Base-by-base conservation (phyloP, 2,797 vertebrate genomes). In the Parambassis ranga region DNA sequence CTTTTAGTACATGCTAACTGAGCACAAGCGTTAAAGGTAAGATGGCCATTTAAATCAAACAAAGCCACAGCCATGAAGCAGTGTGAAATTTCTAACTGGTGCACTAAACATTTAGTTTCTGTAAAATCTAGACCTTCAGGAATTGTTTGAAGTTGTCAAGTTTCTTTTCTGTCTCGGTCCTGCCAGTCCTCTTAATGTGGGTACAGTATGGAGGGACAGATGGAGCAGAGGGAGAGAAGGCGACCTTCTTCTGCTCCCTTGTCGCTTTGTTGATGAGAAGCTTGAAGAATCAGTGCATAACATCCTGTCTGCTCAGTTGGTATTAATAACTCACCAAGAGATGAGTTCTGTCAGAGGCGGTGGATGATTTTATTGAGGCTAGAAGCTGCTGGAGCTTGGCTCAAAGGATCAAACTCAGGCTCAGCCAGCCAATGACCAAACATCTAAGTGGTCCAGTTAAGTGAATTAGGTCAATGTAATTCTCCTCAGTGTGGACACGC, bases 261-360 rank as follows among this genome's bases (percentile, higher is more conserved):
- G 73, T 79, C 38, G 50, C 79, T 79, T 81, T 84, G 81, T 75
- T 86, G 80, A 85, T 81, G 80, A 80, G 76, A 71, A 75, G 82
- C 84, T 84, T 79, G 79, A 83, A 85, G 81, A 84, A 86, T 87
- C 82, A 65, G 81, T 79, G 82, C 83, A 84, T 73, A 82, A 82
- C 83, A 83, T 83, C 82, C 85, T 84, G 81, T 82, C 83, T 76
- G 66, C 77, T 81, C 76, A 39, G 75, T 66, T 83, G 82, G 78
- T 91, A 88, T 87, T 89, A 89, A 89, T 89, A 91, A 86, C 84
- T 72, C 81, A 63, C 37, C 36, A 26, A 71, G 78, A 81, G 75
- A 86, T 82, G 74, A 75, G 77, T 84, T 83, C 85, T 85, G 87
- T 89, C 83, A 84, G 74, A 83, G 63, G 71, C 62, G 2, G 53